These are phyloP conservation scores for Drosophila yooni DNA, from an alignment of 2,888 invertebrate species.

Conservation along the genomic window DNA sequence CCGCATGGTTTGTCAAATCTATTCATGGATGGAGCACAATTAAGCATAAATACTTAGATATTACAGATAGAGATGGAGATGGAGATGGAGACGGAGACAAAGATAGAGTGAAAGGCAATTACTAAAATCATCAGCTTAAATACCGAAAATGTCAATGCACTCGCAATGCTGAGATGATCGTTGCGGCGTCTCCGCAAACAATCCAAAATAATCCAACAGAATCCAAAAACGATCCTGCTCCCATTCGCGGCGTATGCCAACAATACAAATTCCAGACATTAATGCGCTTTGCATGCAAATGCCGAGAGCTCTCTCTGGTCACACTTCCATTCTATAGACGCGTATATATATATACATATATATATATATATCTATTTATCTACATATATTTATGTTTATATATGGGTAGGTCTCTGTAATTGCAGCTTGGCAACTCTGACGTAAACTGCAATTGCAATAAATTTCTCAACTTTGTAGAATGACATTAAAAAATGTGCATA, in stretches of 20 bases:
- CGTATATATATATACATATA: background rate
- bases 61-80: too few relatives aligned
- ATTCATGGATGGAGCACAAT: background rate
- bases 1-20: background rate
- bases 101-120: background rate
- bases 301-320: conserved; percentile 3
- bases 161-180: background rate
- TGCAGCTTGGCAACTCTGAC: background rate
- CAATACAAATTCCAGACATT: conserved; percentile 56
- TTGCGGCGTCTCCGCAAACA: background rate
- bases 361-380: background rate
- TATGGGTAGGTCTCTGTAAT: background rate
- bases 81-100: fast-evolving
- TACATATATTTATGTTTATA: background rate
- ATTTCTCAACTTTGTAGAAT: background rate
- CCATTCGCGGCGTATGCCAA: conserved; percentile 10
- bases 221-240: conserved; percentile 19
- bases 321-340: background rate
- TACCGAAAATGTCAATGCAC: conserved; percentile 5
- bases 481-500: background rate
- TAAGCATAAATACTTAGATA: background rate
- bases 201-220: background rate
- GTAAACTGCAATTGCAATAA: background rate
- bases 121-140: background rate
- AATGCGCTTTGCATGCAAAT: conserved; percentile 44